phyloP scores from a whole-genome alignment of 2,797 vertebrate species.

The Morus bassanus region DNA sequence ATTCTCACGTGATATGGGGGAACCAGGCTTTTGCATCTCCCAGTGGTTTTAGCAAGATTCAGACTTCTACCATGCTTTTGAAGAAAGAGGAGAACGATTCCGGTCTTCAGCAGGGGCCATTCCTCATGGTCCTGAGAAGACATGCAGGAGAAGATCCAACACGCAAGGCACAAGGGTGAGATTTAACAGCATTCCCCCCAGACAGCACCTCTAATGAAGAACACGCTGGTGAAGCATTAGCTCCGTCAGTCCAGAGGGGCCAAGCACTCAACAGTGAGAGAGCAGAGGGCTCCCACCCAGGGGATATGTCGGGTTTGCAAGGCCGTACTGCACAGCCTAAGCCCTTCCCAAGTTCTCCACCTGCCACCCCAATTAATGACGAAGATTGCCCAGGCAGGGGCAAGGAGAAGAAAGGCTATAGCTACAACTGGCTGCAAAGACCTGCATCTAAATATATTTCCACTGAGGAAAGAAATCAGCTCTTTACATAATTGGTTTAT shows the following conservation, averaged over 20 bases:
- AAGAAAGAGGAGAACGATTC: neutral
- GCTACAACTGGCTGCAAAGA: neutral
- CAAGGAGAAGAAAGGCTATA: neutral
- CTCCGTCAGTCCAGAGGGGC: neutral
- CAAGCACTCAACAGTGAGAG: neutral
- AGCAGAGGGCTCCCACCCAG: neutral
- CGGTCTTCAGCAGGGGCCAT: neutral
- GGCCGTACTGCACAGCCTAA: neutral
- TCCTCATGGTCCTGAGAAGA: neutral
- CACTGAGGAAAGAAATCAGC: neutral
- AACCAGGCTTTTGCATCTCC: neutral
- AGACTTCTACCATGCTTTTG: neutral
- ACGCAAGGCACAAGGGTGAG: neutral
- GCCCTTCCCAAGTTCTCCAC: neutral
- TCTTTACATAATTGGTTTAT: neutral
- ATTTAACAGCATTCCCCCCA: neutral
- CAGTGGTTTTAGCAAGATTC: neutral
- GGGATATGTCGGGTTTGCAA: neutral
- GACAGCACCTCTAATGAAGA: neutral
- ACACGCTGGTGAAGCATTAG: neutral
- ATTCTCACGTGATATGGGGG: neutral
- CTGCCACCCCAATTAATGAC: neutral
- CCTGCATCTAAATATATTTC: neutral
- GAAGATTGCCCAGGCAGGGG: neutral
- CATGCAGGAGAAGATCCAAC: neutral